Base-by-base conservation (phyloP, 1,140 invertebrate species). In the Drosophila orena region DNA sequence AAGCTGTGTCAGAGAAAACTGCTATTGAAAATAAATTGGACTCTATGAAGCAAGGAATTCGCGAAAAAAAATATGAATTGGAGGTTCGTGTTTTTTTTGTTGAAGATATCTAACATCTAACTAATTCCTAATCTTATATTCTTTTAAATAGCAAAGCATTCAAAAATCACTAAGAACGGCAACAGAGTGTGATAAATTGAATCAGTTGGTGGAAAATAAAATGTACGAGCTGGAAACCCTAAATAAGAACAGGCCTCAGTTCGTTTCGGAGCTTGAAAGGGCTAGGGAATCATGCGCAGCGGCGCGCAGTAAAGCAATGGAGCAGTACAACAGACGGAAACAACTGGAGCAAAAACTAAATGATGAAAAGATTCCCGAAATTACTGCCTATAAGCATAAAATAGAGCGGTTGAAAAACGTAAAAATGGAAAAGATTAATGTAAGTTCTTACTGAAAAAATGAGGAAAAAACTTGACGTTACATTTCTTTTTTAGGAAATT, bases 361-460 rank as follows among this genome's bases (percentile, higher is more conserved):
- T 50, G 91, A 92, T 42, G 78, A 89, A 43, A 65, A 74, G 46
- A 78, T 80, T 53, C 78, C 91, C 0, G 80, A 85, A 73, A 69
- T 91, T 0, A 56, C 71, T 10, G 65, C 69, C 1, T 52, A 90
- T 3, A 74, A 59, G 20, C 72, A 74, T 46, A 77, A 81, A 49
- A 76, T 92, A 5, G 77, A 91, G 7, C 74, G 85, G 15, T 72
- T 94, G 12, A 73, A 93, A 69, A 94, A 95, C 88, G 65, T 77
- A 1, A 80, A 70, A 54, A 44, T 66, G 37, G 62, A 77, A 61
- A 89, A 89, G 38, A 68, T 77, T 22, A 62, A 86, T 14, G 81
- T 84, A 72, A 37, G 42, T 22, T 38, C 4, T 8, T 15, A 34
- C 8, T 12, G 22, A 37, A 30, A 46, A 46, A 7, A 2, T 30